phyloP scores from a whole-genome alignment of 2,797 vertebrate genomes.

The Megalops cyprinoides region DNA sequence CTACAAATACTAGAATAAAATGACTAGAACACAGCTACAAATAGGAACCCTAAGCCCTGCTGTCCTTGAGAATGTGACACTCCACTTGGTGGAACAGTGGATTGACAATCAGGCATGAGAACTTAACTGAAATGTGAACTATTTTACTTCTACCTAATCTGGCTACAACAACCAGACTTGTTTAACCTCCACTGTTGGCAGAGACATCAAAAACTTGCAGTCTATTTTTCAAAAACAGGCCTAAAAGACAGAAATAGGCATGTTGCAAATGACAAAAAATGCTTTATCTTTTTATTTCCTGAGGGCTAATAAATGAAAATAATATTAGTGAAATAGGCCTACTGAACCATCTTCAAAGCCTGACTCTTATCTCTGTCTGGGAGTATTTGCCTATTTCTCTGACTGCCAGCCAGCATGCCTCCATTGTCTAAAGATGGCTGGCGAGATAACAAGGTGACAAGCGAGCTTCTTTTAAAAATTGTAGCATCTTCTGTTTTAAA shows the following conservation, averaged over 20 bases:
- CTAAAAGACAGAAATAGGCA: not conserved
- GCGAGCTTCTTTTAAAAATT: not conserved
- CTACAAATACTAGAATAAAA: not conserved
- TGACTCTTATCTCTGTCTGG: not conserved
- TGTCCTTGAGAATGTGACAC: slow-evolving; percentile 5
- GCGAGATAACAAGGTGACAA: not conserved
- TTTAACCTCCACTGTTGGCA: not conserved
- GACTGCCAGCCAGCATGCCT: not conserved
- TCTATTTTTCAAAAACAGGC: not conserved
- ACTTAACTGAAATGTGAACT: not conserved
- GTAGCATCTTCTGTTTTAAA: not conserved
- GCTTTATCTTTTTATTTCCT: too few species aligned
- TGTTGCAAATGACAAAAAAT: too few species aligned
- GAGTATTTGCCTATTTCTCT: not conserved
- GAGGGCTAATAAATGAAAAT: not conserved
- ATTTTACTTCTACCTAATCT: not conserved
- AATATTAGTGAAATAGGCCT: not conserved
- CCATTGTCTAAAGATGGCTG: not conserved
- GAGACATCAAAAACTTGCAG: not conserved
- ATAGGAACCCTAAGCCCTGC: not conserved
- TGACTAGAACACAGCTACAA: not conserved
- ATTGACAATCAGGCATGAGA: not conserved
- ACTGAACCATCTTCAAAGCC: not conserved
- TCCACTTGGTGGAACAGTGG: not conserved
- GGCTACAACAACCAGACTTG: not conserved